phyloP scores from a whole-genome alignment of 2,888 invertebrate species.

The Cheilosia vernalis region DNA sequence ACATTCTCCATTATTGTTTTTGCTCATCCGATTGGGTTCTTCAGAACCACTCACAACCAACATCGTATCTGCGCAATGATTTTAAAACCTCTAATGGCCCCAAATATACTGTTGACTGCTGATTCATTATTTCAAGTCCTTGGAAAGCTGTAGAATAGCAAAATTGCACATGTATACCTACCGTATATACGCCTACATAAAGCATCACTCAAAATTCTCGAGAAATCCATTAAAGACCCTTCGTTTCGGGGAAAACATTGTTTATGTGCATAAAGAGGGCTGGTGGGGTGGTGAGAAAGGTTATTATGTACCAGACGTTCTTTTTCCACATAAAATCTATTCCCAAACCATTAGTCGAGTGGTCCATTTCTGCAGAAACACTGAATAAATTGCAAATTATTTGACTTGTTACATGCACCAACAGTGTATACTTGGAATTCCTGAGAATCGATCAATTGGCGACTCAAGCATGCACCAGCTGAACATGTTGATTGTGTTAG shows the following conservation, averaged over 20 bases:
- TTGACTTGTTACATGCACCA: too few relatives aligned
- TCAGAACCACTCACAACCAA: neutral
- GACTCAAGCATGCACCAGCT: neutral
- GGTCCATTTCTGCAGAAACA: too few relatives aligned
- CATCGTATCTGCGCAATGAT: constrained; percentile 2
- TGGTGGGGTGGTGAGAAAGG: too few relatives aligned
- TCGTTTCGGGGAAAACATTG: constrained; percentile 2
- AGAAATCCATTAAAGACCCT: constrained; percentile 64
- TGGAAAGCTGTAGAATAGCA: constrained; percentile 34
- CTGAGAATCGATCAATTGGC: constrained; percentile 5
- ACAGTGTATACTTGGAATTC: neutral
- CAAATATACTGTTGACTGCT: constrained; percentile 58
- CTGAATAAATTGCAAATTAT: too few relatives aligned
- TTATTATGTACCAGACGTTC: too few relatives aligned
- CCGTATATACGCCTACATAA: neutral
- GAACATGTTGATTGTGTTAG: neutral
- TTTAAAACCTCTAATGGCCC: constrained; percentile 55
- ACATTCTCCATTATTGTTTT: neutral
- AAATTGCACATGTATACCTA: constrained; percentile 32
- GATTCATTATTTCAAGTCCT: constrained; percentile 66
- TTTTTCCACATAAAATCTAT: too few relatives aligned
- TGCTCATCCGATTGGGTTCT: constrained; percentile 9
- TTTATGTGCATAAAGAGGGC: too few relatives aligned
- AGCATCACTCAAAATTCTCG: constrained; percentile 10
- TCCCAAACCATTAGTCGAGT: too few relatives aligned